Evolutionary conservation across 2,797 vertebrate genomes (phyloP), one percentile per base, ranked within the genome.

Genomic region (Schizopygopsis malacanthus): DNA sequence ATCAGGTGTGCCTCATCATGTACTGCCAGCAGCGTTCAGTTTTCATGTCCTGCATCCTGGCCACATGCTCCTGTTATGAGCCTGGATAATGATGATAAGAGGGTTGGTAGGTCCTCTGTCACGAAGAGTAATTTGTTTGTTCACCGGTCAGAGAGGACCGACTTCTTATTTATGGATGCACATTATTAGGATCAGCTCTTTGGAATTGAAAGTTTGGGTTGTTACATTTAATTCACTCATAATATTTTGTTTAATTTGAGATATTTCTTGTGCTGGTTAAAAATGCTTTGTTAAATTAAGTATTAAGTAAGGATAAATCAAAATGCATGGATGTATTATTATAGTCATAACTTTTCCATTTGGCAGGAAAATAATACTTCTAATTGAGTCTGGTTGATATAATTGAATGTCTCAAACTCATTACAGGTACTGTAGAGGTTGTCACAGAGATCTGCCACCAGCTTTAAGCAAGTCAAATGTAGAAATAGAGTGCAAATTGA

Each of bases 1-100:
- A 69, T 84, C 83, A 84, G 73, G 45, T 70, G 73, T 84, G 83
- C 61, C 61, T 84, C 63, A 54, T 77, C 83, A 84, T 69, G 71
- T 25, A 61, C 70, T 7, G 12, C 59, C 20, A 63, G 71, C 45
- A 85, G 25, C 11, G 4, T 56, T 77, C 6, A 25, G 59, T 50
- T 77, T 37, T 39, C 20, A 67, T 25, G 47, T 15, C 28, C 56
- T 50, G 28, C 18, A 52, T 39, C 28, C 43, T 85, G 63, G 12
- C 25, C 28, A 52, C 16, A 77, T 22, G 20, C 81, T 43, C 10
- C 4, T 69, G 50, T 72, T 82, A 18, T 59, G 50, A 77, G 47
- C 12, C 33, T n/a, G 43, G 72, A 77, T 52, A 54, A 76, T 84
- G 45, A 84, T 43, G 54, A 77, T 84, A 69, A 78, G 45, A 77